Evolutionary conservation across 2,797 vertebrate genomes (phyloP), one percentile per base, ranked within the genome.

Genomic region (Crax fasciolata): DNA sequence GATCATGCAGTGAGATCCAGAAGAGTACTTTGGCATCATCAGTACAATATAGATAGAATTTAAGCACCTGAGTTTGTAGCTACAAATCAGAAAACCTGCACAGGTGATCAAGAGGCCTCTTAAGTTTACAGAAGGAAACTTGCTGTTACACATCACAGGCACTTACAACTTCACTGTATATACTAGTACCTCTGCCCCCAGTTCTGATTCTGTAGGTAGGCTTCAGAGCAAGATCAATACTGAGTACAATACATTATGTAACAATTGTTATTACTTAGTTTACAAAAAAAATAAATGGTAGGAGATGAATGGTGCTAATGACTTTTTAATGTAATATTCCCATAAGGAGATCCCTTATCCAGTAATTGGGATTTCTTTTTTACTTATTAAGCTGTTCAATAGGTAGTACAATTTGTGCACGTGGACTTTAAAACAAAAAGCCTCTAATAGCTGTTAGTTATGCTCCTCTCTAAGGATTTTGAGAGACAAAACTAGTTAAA

Each of bases 121-220:
- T 35, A 66, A 6, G 3, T 65, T 73, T 79, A 68, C 55, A 32
- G 6, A 41, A 62, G 17, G 13, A 19, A 58, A n/a, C 27, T 58
- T 73, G 24, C 1, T 70, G 46, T 32, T 84, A 38, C 2, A 0
- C 17, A 25, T 4, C 39, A 43, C 6, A 18, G 46, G 10, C 13
- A 44, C 11, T 55, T 51, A 55, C 3, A 55, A 2, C 0, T 0
- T 11, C 23, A 30, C 14, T 62, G 43, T 68, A 12, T 14, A 15
- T 9, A 27, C 5, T 57, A 2, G 3, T 30, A 10, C 16, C 54
- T 63, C 28, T 55, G 14, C 0, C 3, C 20, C 2, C 25, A 46
- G 0, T 0, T 0, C 5, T 14, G 9, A 70, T 65, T 76, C 32
- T 43, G 13, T 24, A 62, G 15, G 23, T 35, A 46, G 13, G 11